phyloP scores from a whole-genome alignment of 2,888 invertebrate species.

The Allophyes oxyacanthae region DNA sequence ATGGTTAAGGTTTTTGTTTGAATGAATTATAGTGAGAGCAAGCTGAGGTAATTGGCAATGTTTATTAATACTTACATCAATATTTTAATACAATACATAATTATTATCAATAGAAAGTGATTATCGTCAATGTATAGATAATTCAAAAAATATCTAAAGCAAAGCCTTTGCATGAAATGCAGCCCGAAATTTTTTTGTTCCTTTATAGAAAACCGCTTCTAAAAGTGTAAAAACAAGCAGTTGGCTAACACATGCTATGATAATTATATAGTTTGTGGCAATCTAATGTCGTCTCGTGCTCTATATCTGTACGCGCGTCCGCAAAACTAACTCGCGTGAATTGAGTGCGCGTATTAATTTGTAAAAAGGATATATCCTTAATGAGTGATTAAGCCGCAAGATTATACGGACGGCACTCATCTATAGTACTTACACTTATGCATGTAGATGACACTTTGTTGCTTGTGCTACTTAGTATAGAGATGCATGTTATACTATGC shows the following conservation, averaged over 20 bases:
- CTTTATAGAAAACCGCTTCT: too few species aligned
- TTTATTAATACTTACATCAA: too few species aligned
- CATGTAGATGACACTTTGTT: slow-evolving; percentile 15
- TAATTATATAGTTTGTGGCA: slow-evolving; percentile 37
- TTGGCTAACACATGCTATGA: too few species aligned
- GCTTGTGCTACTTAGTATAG: slow-evolving; percentile 2
- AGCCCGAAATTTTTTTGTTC: too few species aligned
- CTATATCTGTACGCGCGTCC: slow-evolving; percentile 61
- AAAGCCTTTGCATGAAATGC: too few species aligned
- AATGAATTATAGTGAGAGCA: too few species aligned
- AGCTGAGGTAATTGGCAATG: too few species aligned
- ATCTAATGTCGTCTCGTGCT: slow-evolving; percentile 21
- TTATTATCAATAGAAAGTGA: too few species aligned
- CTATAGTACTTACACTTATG: slow-evolving; percentile 26
- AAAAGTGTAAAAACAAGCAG: not conserved
- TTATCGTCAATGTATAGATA: too few species aligned
- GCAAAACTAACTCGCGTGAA: slow-evolving; percentile 73
- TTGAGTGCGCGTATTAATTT: slow-evolving; percentile 81
- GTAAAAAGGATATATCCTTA: slow-evolving; percentile 87
- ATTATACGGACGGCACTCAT: slow-evolving; percentile 53
- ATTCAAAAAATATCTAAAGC: too few species aligned
- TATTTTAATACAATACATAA: too few species aligned
- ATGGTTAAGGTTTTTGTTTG: too few species aligned
- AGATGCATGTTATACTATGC: slow-evolving; percentile 10
- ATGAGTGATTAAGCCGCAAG: slow-evolving; percentile 82